phyloP scores from a whole-genome alignment of 2,888 invertebrate genomes.

The Lepidocyrtoides sp. region DNA sequence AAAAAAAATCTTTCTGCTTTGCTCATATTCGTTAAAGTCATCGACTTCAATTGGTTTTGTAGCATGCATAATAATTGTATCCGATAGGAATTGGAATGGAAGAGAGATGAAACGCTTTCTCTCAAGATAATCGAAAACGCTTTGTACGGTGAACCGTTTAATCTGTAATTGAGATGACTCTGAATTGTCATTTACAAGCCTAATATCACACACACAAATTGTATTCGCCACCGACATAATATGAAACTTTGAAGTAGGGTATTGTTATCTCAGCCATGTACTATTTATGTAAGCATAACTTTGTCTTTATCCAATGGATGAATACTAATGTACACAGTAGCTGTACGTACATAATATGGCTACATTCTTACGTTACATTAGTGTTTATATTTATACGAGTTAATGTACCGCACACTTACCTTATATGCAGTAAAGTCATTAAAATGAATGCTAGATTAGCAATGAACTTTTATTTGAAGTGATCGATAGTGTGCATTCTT shows the following conservation, averaged over 20 bases:
- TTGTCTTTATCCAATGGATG: no score
- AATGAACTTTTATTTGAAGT: conserved; percentile 15
- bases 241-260: background rate
- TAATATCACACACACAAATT: conserved; percentile 28
- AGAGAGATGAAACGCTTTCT: background rate
- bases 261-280: background rate
- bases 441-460: conserved; percentile 16
- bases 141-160: conserved; percentile 65
- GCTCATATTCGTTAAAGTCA: background rate
- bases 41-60: conserved; percentile 38
- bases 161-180: conserved; percentile 64
- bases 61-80: conserved; percentile 44
- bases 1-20: background rate
- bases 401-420: background rate
- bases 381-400: background rate
- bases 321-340: no score
- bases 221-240: background rate
- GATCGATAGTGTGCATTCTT: conserved; percentile 30
- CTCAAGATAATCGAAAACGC: conserved; percentile 29
- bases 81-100: background rate
- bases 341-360: no score
- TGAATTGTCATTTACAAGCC: conserved; percentile 61
- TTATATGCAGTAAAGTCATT: conserved; percentile 32
- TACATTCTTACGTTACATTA: background rate
- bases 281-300: no score